phyloP scores from a whole-genome alignment of 1,140 invertebrate genomes.

The Zelostemma sp. region DNA sequence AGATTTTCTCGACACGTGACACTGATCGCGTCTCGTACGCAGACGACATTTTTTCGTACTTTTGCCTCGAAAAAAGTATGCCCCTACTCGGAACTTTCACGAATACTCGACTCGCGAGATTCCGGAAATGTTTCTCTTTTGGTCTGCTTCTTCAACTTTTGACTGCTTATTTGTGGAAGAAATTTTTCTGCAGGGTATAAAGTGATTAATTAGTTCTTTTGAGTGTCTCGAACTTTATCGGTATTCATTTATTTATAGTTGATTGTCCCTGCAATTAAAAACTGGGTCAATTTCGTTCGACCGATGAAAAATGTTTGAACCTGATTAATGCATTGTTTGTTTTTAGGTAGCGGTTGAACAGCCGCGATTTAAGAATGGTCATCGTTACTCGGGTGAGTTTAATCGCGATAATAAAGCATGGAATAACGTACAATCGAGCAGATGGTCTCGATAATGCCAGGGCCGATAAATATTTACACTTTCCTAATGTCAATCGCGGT shows the following conservation, averaged over 20 bases:
- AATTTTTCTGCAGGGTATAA: too few relatives aligned
- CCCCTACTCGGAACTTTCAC: background rate
- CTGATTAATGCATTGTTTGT: conserved; percentile 26
- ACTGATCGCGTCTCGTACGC: background rate
- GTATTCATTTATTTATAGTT: too few relatives aligned
- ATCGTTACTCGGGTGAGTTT: conserved; percentile 78
- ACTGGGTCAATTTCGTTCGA: too few relatives aligned
- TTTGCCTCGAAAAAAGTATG: background rate
- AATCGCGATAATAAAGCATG: conserved; percentile 6
- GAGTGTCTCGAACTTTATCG: too few relatives aligned
- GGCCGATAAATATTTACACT: conserved; percentile 24
- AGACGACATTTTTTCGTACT: conserved; percentile 12
- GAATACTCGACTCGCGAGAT: too few relatives aligned
- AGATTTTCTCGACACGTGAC: conserved; percentile 34
- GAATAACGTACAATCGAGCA: conserved; percentile 22
- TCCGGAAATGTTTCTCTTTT: too few relatives aligned
- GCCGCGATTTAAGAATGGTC: conserved; percentile 73
- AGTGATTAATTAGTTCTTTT: too few relatives aligned
- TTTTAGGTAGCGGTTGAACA: conserved; percentile 64
- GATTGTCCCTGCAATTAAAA: too few relatives aligned
- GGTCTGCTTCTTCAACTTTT: too few relatives aligned
- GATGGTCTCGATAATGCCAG: conserved; percentile 21
- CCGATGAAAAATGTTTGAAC: too few relatives aligned
- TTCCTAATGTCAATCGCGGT: conserved; percentile 55
- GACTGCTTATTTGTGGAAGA: too few relatives aligned